Base-by-base conservation (phyloP, 2,113 vertebrate genomes). In the Podarcis muralis region DNA sequence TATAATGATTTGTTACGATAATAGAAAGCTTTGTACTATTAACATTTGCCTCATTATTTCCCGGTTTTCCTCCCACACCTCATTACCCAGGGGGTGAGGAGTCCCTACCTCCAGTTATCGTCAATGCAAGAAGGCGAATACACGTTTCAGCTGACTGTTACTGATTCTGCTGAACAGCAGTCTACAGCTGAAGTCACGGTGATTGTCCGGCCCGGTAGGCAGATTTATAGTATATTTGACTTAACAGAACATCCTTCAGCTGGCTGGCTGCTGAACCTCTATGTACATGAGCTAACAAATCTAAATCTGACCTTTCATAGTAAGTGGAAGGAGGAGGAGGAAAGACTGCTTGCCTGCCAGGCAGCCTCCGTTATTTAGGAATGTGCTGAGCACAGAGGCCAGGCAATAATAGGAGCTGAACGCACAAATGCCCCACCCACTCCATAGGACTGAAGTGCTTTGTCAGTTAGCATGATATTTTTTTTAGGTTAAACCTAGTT, bases 61-160 rank as follows among this genome's bases (percentile, higher is more conserved):
- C 12, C 76, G 85, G 5, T 16, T 59, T 27, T 0, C 11, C 3
- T 37, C 5, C 0, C 0, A 57, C 48, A 30, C 4, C 1, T 84
- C 20, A 3, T 66, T 0, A 0, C 0, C 23, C 6, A 98, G 98
- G 97, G 96, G 40, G 92, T 95, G 22, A 94, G 91, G 59, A 97
- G 97, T 0, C 97, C 97, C 0, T 96, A 95, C 86, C 97, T 98
- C 53, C 95, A 96, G 86, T 89, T 97, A 7, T 97, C 97, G 84
- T 96, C 96, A 22, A 95, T 98, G 95, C 95, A 97, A 91, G 96
- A 97, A 75, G 98, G 98, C 72, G 94, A 95, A 83, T 98, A 98
- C 68, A 96, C 81, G 0, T 97, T 98, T 87, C 97, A 96, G 90
- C 94, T 98, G 93, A 97, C 92, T 1, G 96, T 98, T 83, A 98